Evolutionary conservation across 2,797 vertebrate species (phyloP), one percentile per base, ranked within the genome.

Genomic region (Periparus ater): DNA sequence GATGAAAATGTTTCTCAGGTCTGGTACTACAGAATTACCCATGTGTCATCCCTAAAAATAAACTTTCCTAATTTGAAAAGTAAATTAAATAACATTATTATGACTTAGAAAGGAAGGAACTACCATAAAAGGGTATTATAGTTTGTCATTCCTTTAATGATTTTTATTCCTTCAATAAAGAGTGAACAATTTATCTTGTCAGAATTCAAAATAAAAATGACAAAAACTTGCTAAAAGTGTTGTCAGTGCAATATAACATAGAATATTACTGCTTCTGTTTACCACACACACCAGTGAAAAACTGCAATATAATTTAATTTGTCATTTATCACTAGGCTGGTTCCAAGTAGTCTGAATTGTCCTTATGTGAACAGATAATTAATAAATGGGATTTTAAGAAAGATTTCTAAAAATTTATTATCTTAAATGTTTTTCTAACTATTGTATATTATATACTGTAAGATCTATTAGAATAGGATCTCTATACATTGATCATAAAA

Each of bases 241-340:
- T 89, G 32, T 23, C 57, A 82, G 38, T 60, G 63, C 16, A 92
- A 80, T 47, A 27, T 44, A 86, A 79, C 30, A 83, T 27, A 76
- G 42, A 89, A 54, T 87, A 91, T 89, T 84, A 67, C 45, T 82
- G 9, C 27, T 72, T 85, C 73, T 91, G 25, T 84, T 7, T 42
- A 55, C 9, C 40, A 77, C 44, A 67, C 29, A 53, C 51, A 74
- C 5, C 42, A 86, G 9, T 81, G 48, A 93, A 95, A 91, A 7
- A 9, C 34, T 70, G 57, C 11, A 58, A 83, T 88, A 86, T 91
- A 91, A 71, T 93, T 88, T 77, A 25, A 54, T 89, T 94, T 95
- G 57, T 78, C 53, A 67, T 96, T 96, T 95, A 72, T 38, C 18
- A 80, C 38, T 89, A 61, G n/a, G 44, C n/a, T 83, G 23, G 34